Percentiles rank a stretch among this genome's conserved stretches.
phyloP scores from a whole-genome alignment of 1,140 invertebrate genomes.

The Aporrectodea caliginosa region DNA sequence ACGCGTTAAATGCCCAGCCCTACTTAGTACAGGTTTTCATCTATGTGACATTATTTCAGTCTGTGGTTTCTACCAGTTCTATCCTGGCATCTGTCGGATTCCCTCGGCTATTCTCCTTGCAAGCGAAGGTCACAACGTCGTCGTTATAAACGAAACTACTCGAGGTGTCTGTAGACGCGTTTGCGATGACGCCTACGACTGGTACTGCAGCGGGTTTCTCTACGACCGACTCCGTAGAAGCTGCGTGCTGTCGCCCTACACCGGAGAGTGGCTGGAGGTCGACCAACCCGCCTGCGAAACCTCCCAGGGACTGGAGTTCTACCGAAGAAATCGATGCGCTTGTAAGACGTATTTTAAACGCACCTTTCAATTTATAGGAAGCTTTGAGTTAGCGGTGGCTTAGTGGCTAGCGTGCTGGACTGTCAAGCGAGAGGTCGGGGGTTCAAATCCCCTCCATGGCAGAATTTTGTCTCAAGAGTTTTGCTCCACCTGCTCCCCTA shows the following conservation, averaged over 20 bases:
- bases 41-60: too few species aligned
- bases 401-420: too few species aligned
- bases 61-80: neutral
- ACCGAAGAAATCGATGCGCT: conserved; percentile 4
- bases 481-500: too few species aligned
- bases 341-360: too few species aligned
- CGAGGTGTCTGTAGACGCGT: conserved; percentile 6
- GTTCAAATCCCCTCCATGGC: too few species aligned
- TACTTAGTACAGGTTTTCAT: too few species aligned
- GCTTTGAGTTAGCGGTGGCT: too few species aligned
- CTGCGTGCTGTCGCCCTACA: conserved; percentile 13
- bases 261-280: conserved; percentile 12
- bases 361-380: too few species aligned
- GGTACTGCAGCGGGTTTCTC: conserved; percentile 16
- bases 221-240: neutral
- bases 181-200: conserved; percentile 7
- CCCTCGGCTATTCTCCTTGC: neutral
- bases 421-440: too few species aligned
- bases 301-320: conserved; percentile 17
- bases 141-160: neutral
- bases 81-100: neutral
- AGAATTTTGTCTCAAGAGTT: too few species aligned
- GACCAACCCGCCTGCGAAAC: neutral
- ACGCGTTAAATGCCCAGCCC: too few species aligned
- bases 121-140: neutral